A percentile compares a stretch with the other conserved stretches of the same genome.
Evolutionary conservation across 2,888 invertebrate genomes (phyloP).

Genomic region (Thereva unica): DNA sequence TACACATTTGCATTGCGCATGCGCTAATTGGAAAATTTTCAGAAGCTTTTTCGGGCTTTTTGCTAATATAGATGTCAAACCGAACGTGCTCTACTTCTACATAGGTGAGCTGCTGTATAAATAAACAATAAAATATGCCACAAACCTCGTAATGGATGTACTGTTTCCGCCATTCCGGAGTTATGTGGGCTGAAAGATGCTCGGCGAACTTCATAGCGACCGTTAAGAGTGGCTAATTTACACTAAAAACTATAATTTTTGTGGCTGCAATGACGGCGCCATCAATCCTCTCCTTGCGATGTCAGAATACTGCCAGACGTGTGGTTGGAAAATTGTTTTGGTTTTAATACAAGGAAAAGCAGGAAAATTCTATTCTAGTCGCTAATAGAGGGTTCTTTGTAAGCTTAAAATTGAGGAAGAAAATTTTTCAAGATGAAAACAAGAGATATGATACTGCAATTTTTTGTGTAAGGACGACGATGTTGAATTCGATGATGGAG

Average conservation of each 20-base stretch:
- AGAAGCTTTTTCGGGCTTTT: conserved; percentile 2
- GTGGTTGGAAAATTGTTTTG: not conserved
- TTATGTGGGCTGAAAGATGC: conserved; percentile 84
- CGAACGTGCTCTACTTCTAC: too few relatives aligned
- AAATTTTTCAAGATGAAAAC: not conserved
- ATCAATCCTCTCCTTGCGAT: not conserved
- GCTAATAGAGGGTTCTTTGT: conserved; percentile 2
- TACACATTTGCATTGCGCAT: conserved; percentile 11
- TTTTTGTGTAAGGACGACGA: too few relatives aligned
- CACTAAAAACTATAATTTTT: conserved; percentile 4
- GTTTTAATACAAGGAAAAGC: not conserved
- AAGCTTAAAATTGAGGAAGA: not conserved
- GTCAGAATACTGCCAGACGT: not conserved
- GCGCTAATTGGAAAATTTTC: conserved; percentile 27
- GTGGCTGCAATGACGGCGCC: not conserved
- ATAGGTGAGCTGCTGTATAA: too few relatives aligned
- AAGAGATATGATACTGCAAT: too few relatives aligned
- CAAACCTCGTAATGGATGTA: conserved; percentile 74
- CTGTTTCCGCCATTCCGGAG: conserved; percentile 92
- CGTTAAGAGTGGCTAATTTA: not conserved
- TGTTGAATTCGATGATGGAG: too few relatives aligned
- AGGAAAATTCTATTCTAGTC: not conserved
- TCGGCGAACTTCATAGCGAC: conserved; percentile 85
- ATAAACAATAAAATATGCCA: not conserved
- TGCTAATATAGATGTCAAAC: conserved; percentile 3